phyloP scores from a whole-genome alignment of 1,140 invertebrate genomes.

The Drosophila erecta region DNA sequence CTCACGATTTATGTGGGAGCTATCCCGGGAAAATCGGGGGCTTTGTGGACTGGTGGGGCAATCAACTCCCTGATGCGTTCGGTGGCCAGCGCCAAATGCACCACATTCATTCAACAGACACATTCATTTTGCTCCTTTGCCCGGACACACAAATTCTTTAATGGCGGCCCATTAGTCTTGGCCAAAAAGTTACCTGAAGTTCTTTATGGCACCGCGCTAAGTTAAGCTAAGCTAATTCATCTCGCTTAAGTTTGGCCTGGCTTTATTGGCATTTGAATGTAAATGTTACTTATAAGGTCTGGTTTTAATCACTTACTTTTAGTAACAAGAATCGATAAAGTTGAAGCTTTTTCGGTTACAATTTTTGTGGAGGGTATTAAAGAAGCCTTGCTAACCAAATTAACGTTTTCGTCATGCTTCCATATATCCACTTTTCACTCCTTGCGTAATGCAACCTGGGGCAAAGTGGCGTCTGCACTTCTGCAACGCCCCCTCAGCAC shows the following conservation, averaged over 20 bases:
- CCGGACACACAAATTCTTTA: conserved; percentile 3
- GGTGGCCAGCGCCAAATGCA: conserved; percentile 55
- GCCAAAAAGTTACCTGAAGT: conserved; percentile 13
- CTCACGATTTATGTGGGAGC: conserved; percentile 73
- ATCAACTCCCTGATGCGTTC: conserved; percentile 25
- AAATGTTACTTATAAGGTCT: neutral
- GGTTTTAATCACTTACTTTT: too few relatives aligned
- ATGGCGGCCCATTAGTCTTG: conserved; percentile 16
- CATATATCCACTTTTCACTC: conserved; percentile 25
- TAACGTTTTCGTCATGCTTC: conserved; percentile 9
- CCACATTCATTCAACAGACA: conserved; percentile 61
- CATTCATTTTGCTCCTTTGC: conserved; percentile 57
- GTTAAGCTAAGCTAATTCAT: neutral
- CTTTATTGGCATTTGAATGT: neutral
- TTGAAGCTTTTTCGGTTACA: too few relatives aligned
- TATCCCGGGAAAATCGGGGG: conserved; percentile 17
- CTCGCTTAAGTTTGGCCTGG: neutral
- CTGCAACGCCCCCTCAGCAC: conserved; percentile 21
- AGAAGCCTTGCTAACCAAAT: neutral
- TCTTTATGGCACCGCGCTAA: neutral
- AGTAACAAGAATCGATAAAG: neutral
- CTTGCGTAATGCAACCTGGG: conserved; percentile 60
- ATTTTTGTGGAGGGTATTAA: neutral
- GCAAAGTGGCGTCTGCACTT: conserved; percentile 52
- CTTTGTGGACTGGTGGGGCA: conserved; percentile 9